These are phyloP conservation scores for Caligus rogercresseyi DNA, from an alignment of 1,140 invertebrate species.

Conservation along the genomic window DNA sequence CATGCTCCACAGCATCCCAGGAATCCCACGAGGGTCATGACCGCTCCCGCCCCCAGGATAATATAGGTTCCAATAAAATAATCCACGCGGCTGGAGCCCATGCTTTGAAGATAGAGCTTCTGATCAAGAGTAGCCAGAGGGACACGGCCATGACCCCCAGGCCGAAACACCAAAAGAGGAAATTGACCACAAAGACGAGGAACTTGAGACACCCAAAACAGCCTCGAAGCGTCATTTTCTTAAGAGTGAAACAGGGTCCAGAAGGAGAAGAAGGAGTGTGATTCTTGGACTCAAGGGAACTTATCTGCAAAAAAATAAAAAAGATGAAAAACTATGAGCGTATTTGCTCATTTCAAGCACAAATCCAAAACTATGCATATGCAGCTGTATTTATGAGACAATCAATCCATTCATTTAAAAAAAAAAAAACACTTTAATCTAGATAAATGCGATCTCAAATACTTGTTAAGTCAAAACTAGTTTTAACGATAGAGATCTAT, in stretches of 20 bases:
- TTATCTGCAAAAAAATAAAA: too few relatives aligned
- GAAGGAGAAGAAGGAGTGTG: too few relatives aligned
- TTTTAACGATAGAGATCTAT: too few relatives aligned
- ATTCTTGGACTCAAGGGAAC: too few relatives aligned
- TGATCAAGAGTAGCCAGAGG: conserved; percentile 5
- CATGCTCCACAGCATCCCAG: conserved; percentile 78
- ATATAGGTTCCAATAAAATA: conserved; percentile 52
- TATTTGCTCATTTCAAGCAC: too few relatives aligned
- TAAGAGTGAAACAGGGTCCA: neutral
- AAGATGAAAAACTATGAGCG: too few relatives aligned
- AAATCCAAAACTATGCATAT: too few relatives aligned
- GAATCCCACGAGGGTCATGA: conserved; percentile 67
- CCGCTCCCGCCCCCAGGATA: conserved; percentile 50
- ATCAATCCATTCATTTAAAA: too few relatives aligned
- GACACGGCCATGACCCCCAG: conserved; percentile 6
- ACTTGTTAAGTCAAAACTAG: too few relatives aligned
- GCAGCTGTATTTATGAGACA: too few relatives aligned
- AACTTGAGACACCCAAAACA: conserved; percentile 9
- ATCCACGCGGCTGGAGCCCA: conserved; percentile 30
- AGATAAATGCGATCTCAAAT: too few relatives aligned
- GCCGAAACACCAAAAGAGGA: conserved; percentile 6
- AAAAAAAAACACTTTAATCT: too few relatives aligned
- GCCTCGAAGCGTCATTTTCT: conserved; percentile 9
- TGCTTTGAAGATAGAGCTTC: conserved; percentile 6
- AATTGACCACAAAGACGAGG: conserved; percentile 14